These are phyloP conservation scores for Perizoma affinitatum DNA, from an alignment of 2,888 invertebrate species.

Conservation along the genomic window DNA sequence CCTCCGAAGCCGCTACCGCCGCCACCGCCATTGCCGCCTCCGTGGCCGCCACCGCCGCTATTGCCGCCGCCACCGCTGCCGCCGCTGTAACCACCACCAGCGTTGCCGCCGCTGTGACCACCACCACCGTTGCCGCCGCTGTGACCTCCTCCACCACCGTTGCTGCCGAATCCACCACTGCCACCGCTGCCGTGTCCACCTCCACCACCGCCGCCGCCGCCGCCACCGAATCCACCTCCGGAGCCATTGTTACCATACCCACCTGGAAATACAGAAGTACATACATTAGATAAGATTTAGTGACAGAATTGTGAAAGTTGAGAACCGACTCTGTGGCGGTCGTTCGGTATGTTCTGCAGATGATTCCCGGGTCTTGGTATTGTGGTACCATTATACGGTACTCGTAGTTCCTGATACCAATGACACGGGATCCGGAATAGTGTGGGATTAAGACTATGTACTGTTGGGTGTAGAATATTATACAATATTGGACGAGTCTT, in stretches of 20 bases:
- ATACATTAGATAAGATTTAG: too few relatives aligned
- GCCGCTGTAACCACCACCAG: constrained; percentile 26
- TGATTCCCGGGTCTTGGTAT: too few relatives aligned
- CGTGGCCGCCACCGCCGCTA: constrained; percentile 20
- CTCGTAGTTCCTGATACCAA: too few relatives aligned
- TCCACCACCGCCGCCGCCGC: not conserved
- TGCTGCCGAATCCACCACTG: constrained; percentile 27
- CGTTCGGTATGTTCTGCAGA: too few relatives aligned
- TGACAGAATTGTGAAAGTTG: too few relatives aligned
- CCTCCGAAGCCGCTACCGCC: constrained; percentile 26
- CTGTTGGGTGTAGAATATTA: not conserved
- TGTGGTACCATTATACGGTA: too few relatives aligned
- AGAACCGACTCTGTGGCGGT: too few relatives aligned
- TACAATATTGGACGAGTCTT: too few relatives aligned
- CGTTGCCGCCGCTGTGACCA: constrained; percentile 21
- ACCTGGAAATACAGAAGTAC: constrained; percentile 44
- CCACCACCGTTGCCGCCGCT: constrained; percentile 38
- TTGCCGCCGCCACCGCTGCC: constrained; percentile 29
- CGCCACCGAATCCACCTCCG: constrained; percentile 2
- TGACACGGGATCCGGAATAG: too few relatives aligned
- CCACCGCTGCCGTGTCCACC: not conserved
- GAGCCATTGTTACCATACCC: constrained; percentile 31
- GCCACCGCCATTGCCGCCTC: constrained; percentile 12
- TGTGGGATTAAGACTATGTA: too few relatives aligned
- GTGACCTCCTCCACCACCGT: constrained; percentile 9